Evolutionary conservation across 2,888 invertebrate genomes (phyloP).

Genomic region (Phengaris alcon): DNA sequence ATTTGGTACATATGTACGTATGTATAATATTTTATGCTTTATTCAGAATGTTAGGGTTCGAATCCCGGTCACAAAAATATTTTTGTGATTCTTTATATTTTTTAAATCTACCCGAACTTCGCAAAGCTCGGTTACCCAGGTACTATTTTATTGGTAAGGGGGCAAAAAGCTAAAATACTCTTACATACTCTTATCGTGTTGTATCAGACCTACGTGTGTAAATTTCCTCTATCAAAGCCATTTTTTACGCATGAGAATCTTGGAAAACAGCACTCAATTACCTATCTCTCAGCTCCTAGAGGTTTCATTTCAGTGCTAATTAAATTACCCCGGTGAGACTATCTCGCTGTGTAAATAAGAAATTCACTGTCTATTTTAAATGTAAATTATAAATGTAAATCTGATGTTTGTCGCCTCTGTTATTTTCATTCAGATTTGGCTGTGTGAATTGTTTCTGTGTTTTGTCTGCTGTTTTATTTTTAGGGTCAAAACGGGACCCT

Average conservation of each 20-base stretch:
- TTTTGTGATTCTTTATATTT: too few relatives aligned
- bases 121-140: too few relatives aligned
- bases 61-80: too few relatives aligned
- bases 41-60: too few relatives aligned
- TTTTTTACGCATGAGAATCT: not conserved
- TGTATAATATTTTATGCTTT: too few relatives aligned
- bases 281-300: not conserved
- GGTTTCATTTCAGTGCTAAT: not conserved
- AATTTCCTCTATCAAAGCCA: not conserved
- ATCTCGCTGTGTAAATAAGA: not conserved
- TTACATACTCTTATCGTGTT: too few relatives aligned
- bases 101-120: too few relatives aligned
- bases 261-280: not conserved
- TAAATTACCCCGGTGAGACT: not conserved
- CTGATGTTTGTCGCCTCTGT: slow-evolving; percentile 7
- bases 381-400: slow-evolving; percentile 17
- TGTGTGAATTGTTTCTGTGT: not conserved
- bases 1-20: too few relatives aligned
- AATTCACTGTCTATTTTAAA: slow-evolving; percentile 1
- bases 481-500: too few relatives aligned
- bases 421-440: slow-evolving; percentile 5
- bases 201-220: not conserved
- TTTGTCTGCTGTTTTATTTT: not conserved
- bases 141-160: too few relatives aligned
- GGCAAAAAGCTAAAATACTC: too few relatives aligned